Percentiles rank a stretch among this genome's conserved stretches.
Evolutionary conservation across 23 tunicate species (phyloP).

Genomic region (Ascidia mentula): DNA sequence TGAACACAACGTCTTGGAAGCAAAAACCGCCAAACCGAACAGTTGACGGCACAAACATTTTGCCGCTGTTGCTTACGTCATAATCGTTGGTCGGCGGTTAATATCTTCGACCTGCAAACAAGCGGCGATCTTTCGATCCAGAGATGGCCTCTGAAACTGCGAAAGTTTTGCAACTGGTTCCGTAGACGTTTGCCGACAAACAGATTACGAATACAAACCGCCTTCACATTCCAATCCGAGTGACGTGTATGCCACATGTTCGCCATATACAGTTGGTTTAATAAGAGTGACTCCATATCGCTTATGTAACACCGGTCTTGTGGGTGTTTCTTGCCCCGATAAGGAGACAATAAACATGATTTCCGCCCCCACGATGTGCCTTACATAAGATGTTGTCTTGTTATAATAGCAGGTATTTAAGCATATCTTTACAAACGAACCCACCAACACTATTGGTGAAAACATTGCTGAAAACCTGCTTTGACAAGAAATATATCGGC

Average conservation of each 20-base stretch:
- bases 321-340: not conserved
- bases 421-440: not conserved
- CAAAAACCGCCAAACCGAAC: not conserved
- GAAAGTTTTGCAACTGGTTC: not conserved
- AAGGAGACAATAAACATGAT: not conserved
- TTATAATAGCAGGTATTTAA: no score
- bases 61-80: not conserved
- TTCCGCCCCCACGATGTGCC: not conserved
- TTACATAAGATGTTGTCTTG: not conserved
- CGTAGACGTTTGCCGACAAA: not conserved
- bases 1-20: no score
- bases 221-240: not conserved
- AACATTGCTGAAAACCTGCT: not conserved
- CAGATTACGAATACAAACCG: not conserved
- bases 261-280: not conserved
- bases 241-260: not conserved
- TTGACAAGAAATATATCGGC: not conserved
- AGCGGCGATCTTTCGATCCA: not conserved
- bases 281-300: not conserved
- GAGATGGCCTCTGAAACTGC: not conserved
- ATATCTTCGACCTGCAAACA: not conserved
- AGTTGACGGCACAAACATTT: constrained; percentile 8
- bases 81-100: not conserved
- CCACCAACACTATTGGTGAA: not conserved
- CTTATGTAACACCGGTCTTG: not conserved